Base-by-base conservation (phyloP, 2,888 invertebrate species). In the Thera obeliscata region DNA sequence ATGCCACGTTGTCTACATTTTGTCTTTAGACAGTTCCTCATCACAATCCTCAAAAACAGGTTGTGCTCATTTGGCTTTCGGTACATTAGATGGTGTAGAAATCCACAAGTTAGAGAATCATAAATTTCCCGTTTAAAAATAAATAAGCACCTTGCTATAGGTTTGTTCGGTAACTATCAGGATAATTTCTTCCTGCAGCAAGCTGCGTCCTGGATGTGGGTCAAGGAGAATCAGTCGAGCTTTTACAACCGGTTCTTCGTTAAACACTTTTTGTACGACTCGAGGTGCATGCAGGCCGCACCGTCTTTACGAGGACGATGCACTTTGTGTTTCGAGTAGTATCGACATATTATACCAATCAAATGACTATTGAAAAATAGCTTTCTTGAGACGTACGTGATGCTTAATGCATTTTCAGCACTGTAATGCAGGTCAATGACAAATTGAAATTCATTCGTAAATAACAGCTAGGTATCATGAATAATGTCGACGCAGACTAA, bases 211-310 rank as follows among this genome's bases (percentile, higher is more conserved):
- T 64, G 67, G 72, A 83, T 82, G 78, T 89, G 74, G 89, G 91
- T 90, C 91, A 91, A 91, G 91, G 91, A 87, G 86, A 85, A 81
- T 84, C 77, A 78, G 76, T 80, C 80, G 82, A 76, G 78, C 84
- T 84, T 80, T 85, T 85, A 82, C 77, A 86, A 90, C 90, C 87
- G 89, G 90, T 90, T 88, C 69, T 64, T 60, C 66, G 74, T 74
- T 71, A 68, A 74, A 73, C 64, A 67, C 76, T 80, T 81, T 81
- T 81, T 79, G 72, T 79, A 69, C 56, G 56, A 41, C 57, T 67
- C 67, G 58, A 59, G 61, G 64, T 71, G 66, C 63, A 64, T 61
- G 62, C 67, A 54, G 62, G 66, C 67, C 60, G 57, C 61, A 38
- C 57, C 61, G 64, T 61, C 59, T 66, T 56, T 66, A 66, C 56